These are phyloP conservation scores for Amazona vittata DNA, from an alignment of 2,113 vertebrate genomes.

Conservation along the genomic window DNA sequence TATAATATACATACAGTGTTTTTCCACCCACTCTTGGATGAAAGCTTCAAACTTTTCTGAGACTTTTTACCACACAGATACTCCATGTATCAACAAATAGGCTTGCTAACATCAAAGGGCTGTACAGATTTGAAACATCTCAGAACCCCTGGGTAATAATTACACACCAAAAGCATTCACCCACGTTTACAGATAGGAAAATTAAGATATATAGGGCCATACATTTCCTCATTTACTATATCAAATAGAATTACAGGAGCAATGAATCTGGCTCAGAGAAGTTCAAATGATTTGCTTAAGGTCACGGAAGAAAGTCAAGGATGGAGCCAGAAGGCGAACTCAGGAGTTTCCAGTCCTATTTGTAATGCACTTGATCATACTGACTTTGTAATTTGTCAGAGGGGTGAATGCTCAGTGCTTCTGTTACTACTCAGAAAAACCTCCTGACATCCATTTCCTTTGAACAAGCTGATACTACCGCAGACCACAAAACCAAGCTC, in stretches of 20 bases:
- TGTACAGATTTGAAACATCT: slow-evolving; percentile 24
- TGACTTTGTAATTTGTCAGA: background rate
- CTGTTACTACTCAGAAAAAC: background rate
- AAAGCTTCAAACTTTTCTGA: slow-evolving; percentile 7
- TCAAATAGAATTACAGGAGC: slow-evolving; percentile 25
- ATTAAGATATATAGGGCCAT: slow-evolving; percentile 32
- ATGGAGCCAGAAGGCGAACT: background rate
- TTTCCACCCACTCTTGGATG: slow-evolving; percentile 21
- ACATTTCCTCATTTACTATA: slow-evolving; percentile 31
- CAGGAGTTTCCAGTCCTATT: slow-evolving; percentile 11
- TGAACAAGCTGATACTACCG: background rate
- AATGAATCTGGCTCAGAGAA: slow-evolving; percentile 13
- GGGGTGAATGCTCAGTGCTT: background rate
- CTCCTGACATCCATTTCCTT: background rate
- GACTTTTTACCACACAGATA: background rate
- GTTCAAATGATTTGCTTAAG: slow-evolving; percentile 36
- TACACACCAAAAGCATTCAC: slow-evolving; percentile 6
- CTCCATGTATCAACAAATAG: slow-evolving; percentile 28
- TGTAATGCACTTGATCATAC: slow-evolving; percentile 1
- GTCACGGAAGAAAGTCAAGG: slow-evolving; percentile 32
- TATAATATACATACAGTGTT: background rate
- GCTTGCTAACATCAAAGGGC: slow-evolving; percentile 31
- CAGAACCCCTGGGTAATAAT: slow-evolving; percentile 43
- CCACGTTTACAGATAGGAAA: slow-evolving; percentile 34
- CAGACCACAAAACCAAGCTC: background rate